These are phyloP conservation scores for Characodon lateralis DNA, from an alignment of 2,797 vertebrate genomes.

Conservation along the genomic window DNA sequence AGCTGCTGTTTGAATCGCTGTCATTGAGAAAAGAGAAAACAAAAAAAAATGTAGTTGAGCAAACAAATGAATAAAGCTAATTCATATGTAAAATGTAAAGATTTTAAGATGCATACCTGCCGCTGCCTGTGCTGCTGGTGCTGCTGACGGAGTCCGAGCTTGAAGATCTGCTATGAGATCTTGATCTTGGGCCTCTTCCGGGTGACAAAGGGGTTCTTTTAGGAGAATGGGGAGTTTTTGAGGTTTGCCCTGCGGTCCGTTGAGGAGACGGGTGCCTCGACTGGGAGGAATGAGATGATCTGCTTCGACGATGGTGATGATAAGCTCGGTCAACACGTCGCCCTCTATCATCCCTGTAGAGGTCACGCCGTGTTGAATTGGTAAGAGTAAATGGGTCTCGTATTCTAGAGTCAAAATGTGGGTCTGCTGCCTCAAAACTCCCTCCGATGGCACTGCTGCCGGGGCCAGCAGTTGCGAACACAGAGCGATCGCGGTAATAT, in stretches of 20 bases:
- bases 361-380: conserved; percentile 93
- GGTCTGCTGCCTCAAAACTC: conserved; percentile 91
- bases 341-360: conserved; percentile 96
- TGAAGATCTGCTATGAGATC: conserved; percentile 91
- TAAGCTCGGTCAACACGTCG: conserved; percentile 93
- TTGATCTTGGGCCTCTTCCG: conserved; percentile 83
- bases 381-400: conserved; percentile 92
- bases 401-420: conserved; percentile 95
- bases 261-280: conserved; percentile 98
- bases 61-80: background rate
- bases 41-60: background rate
- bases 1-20: conserved; percentile 98
- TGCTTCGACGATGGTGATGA: conserved; percentile 92
- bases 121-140: conserved; percentile 96
- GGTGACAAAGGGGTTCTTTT: conserved; percentile 84
- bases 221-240: conserved; percentile 91
- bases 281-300: conserved; percentile 97
- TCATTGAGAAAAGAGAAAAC: conserved; percentile 43
- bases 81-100: background rate
- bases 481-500: conserved; percentile 92
- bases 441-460: conserved; percentile 77
- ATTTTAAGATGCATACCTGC: conserved; percentile 84
- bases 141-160: conserved; percentile 98
- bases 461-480: conserved; percentile 79
- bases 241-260: conserved; percentile 89